phyloP scores from a whole-genome alignment of 1,140 invertebrate species.

The Drosophila virilis region DNA sequence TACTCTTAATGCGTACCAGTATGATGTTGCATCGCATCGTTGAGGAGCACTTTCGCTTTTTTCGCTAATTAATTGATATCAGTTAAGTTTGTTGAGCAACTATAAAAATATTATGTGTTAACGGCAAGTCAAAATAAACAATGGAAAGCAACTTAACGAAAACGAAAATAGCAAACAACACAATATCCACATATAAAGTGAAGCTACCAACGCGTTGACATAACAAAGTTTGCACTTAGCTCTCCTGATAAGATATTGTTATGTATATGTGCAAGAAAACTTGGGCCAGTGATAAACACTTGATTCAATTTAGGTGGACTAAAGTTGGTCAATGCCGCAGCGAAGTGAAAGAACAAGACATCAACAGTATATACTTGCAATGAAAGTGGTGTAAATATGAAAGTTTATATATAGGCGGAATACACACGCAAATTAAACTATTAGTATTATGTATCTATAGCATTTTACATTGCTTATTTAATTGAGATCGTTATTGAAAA shows the following conservation, averaged over 20 bases:
- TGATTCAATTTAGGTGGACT: constrained; percentile 56
- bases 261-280: constrained; percentile 13
- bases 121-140: constrained; percentile 35
- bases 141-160: constrained; percentile 12
- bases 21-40: constrained; percentile 22
- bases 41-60: constrained; percentile 61
- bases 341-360: neutral
- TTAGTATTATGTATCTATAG: neutral
- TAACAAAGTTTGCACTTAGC: constrained; percentile 47
- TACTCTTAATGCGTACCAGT: neutral
- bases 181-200: constrained; percentile 16
- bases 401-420: neutral
- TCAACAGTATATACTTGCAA: neutral
- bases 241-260: constrained; percentile 67
- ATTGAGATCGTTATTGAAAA: too few relatives aligned
- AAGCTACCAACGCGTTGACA: constrained; percentile 30
- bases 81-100: constrained; percentile 48
- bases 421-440: neutral
- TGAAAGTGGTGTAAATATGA: neutral
- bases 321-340: constrained; percentile 35
- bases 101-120: constrained; percentile 27
- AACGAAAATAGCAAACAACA: constrained; percentile 14
- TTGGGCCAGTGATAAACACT: constrained; percentile 31
- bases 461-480: too few relatives aligned
- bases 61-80: constrained; percentile 75